Percentiles rank a stretch among this genome's conserved stretches.
Conservation (phyloP, 2,113 vertebrate species). For the Azemiops feae region DNA sequence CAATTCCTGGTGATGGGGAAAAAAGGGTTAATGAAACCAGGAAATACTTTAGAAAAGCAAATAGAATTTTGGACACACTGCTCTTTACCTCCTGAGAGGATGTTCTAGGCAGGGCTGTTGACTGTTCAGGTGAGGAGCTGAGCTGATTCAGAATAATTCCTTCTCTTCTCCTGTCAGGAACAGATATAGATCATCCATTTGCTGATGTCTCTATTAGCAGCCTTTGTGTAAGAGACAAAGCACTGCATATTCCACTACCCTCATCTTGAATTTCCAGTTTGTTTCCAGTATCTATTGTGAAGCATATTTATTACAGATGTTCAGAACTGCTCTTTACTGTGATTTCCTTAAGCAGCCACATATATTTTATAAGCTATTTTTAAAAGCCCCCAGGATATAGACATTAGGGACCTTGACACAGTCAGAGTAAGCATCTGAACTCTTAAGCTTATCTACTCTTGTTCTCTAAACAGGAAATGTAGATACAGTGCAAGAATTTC, state of each 20-base stretch:
- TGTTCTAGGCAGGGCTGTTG: background rate
- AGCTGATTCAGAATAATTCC: background rate
- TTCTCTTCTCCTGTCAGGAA: background rate
- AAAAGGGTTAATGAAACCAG: background rate
- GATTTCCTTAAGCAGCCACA: background rate
- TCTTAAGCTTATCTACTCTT: slow-evolving; percentile 16
- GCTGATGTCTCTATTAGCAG: background rate
- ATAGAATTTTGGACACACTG: background rate
- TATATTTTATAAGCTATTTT: background rate
- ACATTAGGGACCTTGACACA: slow-evolving; percentile 1
- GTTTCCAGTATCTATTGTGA: background rate
- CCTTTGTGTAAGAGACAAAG: background rate
- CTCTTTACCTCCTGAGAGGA: background rate
- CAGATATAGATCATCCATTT: background rate
- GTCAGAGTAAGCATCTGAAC: slow-evolving; percentile 30
- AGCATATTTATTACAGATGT: background rate
- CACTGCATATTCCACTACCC: background rate
- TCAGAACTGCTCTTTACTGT: background rate
- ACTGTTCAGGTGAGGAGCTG: background rate
- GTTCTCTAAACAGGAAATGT: slow-evolving; percentile 58
- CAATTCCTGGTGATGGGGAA: background rate
- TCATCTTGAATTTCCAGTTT: background rate
- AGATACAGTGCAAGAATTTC: slow-evolving; percentile 20
- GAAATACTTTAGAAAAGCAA: background rate
- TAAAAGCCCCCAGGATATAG: background rate